A percentile compares a stretch with the other conserved stretches of the same genome.
Evolutionary conservation across 2,797 vertebrate species (phyloP).

Genomic region (Aselliscus stoliczkanus): DNA sequence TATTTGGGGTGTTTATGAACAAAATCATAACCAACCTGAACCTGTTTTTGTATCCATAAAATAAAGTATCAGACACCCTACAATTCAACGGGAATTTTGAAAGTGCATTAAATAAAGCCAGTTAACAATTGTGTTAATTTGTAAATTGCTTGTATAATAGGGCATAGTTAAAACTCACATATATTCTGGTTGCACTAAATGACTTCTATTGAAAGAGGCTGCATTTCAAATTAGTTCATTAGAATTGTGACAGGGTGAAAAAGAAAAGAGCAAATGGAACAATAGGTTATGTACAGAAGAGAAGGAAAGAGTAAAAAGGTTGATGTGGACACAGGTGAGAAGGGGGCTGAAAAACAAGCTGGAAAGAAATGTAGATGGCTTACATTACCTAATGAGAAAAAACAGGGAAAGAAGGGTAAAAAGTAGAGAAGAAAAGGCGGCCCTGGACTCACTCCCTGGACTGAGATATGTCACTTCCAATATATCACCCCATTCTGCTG

Average conservation of each 20-base stretch:
- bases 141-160: background rate
- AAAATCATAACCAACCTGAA: conserved; percentile 14
- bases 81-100: background rate
- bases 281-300: background rate
- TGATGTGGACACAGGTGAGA: background rate
- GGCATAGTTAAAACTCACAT: background rate
- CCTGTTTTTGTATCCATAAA: conserved; percentile 18
- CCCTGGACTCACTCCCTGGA: background rate
- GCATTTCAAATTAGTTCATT: background rate
- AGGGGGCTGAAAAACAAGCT: background rate
- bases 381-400: background rate
- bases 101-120: background rate
- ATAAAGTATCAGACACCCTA: background rate
- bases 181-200: background rate
- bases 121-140: background rate
- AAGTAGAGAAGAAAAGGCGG: background rate
- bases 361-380: background rate
- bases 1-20: background rate
- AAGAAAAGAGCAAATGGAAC: background rate
- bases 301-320: background rate
- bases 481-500: background rate
- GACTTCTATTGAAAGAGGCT: background rate
- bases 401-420: background rate
- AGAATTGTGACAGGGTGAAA: background rate
- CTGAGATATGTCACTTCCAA: background rate